Evolutionary conservation across 2,113 vertebrate genomes (phyloP), one percentile per base, ranked within the genome.

Genomic region (Grus americana): DNA sequence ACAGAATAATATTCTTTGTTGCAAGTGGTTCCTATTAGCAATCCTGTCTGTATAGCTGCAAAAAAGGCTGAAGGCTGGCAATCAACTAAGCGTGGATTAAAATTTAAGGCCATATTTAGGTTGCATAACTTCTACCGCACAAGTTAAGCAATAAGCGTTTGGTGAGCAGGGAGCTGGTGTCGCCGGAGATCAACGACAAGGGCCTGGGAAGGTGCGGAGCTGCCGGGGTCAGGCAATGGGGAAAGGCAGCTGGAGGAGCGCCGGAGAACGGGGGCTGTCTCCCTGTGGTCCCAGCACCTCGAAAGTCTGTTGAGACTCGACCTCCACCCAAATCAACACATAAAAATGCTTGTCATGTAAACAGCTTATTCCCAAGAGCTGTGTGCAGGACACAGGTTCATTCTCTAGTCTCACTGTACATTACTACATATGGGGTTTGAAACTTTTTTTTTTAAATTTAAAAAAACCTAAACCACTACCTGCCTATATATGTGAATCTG

Each of bases 131-230:
- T 47, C 17, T 49, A 63, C 27, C 10, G 3, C 4, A n/a, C 47
- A 20, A 42, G n/a, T 62, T 12, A 59, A 75, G 70, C 38, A 49
- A 26, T 2, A 21, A 30, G 50, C 12, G 0, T 24, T 40, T 50
- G 79, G 57, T 59, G 46, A 49, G 7, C 2, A 6, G 42, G 54
- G 70, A 79, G 57, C 46, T 34, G 70, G 34, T 54, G 46, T 5
- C 0, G 0, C 18, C 0, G 3, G 73, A 40, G 59, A 30, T 20
- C 9, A 12, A 9, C 0, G 3, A 7, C 32, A 59, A 79, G 22
- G 21, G 26, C 47, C 47, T 0, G 5, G 57, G 55, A 47, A 88
- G 74, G 52, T 5, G 58, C 44, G 7, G 49, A 52, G 52, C 38
- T 27, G 24, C 32, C 0, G 0, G 29, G 36, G 18, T 12, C 11